These are phyloP conservation scores for Lophotis ruficrista DNA, from an alignment of 2,113 vertebrate genomes.

Conservation along the genomic window DNA sequence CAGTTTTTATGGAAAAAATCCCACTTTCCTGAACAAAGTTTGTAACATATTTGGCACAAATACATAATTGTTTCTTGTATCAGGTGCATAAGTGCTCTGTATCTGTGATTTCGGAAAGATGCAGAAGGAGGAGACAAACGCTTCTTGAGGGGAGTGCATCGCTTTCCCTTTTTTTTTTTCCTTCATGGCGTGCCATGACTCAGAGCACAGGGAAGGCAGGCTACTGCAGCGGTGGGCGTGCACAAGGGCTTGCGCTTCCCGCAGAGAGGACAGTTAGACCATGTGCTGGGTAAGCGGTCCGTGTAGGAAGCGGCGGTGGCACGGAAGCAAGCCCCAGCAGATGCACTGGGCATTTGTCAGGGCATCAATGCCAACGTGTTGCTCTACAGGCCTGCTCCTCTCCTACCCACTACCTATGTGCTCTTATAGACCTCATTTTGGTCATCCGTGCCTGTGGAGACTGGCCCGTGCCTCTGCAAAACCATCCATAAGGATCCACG, in stretches of 20 bases:
- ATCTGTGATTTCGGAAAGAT: slow-evolving; percentile 1
- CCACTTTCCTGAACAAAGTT: neutral
- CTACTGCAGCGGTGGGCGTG: neutral
- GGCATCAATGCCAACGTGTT: too few relatives aligned
- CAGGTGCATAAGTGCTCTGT: neutral
- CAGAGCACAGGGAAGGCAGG: too few relatives aligned
- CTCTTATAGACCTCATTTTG: neutral
- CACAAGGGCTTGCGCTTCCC: neutral
- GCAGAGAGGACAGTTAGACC: neutral
- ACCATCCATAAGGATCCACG: neutral
- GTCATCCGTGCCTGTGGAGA: neutral
- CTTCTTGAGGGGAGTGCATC: neutral
- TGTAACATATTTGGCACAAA: neutral
- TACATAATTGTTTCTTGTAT: neutral
- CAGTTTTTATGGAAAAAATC: neutral
- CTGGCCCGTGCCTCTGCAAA: neutral
- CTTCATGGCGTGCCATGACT: fast-evolving
- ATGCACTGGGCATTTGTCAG: neutral
- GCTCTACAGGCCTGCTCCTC: neutral
- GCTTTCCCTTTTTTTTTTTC: neutral
- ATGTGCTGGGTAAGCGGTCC: neutral
- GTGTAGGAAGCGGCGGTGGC: fast-evolving
- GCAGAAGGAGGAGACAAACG: neutral
- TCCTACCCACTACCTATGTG: fast-evolving
- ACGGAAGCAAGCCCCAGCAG: neutral